Evolutionary conservation across 2,113 vertebrate genomes (phyloP).

Genomic region (Bos indicus): DNA sequence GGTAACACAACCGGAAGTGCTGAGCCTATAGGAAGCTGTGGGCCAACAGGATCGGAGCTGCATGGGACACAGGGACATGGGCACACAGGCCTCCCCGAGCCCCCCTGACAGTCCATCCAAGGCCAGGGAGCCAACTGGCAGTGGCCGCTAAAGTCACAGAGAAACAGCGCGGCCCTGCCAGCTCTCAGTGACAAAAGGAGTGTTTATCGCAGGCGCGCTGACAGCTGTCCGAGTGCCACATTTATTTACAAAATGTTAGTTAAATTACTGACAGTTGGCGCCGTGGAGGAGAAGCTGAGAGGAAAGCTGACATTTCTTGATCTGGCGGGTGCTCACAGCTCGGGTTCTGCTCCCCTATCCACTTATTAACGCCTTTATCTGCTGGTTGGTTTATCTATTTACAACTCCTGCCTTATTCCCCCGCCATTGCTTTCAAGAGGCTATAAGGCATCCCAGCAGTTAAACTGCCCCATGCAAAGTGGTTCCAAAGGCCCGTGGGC

Average conservation of each 20-base stretch:
- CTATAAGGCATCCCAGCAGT: neutral
- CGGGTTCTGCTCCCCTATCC: neutral
- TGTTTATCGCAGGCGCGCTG: conserved; percentile 76
- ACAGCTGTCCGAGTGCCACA: conserved; percentile 84
- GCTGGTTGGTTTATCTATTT: conserved; percentile 25
- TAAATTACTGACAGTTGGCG: conserved; percentile 83
- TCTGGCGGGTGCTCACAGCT: neutral
- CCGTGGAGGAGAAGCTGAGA: conserved; percentile 70
- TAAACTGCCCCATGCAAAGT: neutral
- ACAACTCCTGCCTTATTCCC: neutral
- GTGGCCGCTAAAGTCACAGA: conserved; percentile 52
- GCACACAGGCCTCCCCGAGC: neutral
- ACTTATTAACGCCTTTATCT: conserved; percentile 39
- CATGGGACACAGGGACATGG: fast-evolving
- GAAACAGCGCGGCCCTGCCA: conserved; percentile 69
- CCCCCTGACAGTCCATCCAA: conserved; percentile 60
- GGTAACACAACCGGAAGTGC: neutral
- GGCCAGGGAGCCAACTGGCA: conserved; percentile 71
- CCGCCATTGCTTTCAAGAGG: neutral
- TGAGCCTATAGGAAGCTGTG: neutral
- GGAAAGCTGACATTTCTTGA: conserved; percentile 74
- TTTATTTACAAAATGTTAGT: conserved; percentile 84
- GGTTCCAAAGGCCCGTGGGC: neutral
- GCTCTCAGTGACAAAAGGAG: conserved; percentile 79
- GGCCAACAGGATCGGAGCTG: neutral